Evolutionary conservation across 2,797 vertebrate genomes (phyloP), one percentile per base, ranked within the genome.

Genomic region (Sebastes matsubarae): DNA sequence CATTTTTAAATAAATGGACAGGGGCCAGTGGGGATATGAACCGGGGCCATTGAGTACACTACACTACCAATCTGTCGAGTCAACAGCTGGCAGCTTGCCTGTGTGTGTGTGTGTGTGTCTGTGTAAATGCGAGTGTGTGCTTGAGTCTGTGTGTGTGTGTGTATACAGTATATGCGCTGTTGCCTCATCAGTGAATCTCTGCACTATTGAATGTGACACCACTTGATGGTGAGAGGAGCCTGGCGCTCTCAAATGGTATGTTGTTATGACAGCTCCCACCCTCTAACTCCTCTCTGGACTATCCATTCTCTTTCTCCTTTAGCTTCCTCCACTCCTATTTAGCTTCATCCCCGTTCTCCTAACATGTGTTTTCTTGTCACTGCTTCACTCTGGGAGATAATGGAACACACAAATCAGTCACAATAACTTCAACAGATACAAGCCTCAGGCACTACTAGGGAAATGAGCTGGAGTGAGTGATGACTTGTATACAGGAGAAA

Each of bases 51-150:
- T 91, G 93, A 95, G 93, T 94, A 82, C 93, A 94, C 87, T 82
- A 84, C 89, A 86, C 88, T 82, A 92, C 90, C 92, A 91, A 94
- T 93, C 88, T 93, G 91, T 92, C 82, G 88, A 94, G 93, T 94
- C 93, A 94, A 94, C 93, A 94, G 91, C 92, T 94, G 94, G 94
- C 93, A 88, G 81, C 71, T 61, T 75, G 88, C 89, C 87, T 79
- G 79, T 52, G 46, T 83, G 66, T 79, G 30, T 46, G 68, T 67
- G 69, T 75, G 80, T 52, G 66, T 72, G 68, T 8, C 38, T 42
- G 68, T 68, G 70, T 75, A 50, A 52, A 66, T 75, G 76, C 63
- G 74, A 57, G 80, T 52, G 67, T 72, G 68, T 8, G 68, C 25
- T 36, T 54, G 52, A 22, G 74, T 61, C 14, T 63, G 69, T 74